Conservation (phyloP, 2,113 vertebrate genomes). For the Lasiurus cinereus region DNA sequence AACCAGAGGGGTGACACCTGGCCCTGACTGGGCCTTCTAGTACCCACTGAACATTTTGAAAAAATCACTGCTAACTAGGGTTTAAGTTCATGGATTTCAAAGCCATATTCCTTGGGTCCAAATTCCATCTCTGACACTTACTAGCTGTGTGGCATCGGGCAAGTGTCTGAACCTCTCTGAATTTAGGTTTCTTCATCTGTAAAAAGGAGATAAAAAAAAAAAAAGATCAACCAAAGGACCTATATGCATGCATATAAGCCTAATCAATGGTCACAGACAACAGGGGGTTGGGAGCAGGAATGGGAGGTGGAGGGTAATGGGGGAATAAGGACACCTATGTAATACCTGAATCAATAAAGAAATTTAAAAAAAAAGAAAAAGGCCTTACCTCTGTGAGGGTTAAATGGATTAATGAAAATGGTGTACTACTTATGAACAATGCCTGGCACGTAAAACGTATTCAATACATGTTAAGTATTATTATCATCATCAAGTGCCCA, state of each 20-base stretch:
- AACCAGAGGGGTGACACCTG: background rate
- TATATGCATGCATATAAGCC: too few relatives aligned
- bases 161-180: constrained; percentile 82
- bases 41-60: background rate
- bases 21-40: background rate
- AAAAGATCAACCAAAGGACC: too few relatives aligned
- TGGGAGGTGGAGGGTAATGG: too few relatives aligned
- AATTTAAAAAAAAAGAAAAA: background rate
- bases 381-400: constrained; percentile 60
- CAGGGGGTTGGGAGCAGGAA: too few relatives aligned
- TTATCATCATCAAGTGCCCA: background rate
- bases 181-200: constrained; percentile 83
- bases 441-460: background rate
- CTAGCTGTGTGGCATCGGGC: constrained; percentile 74
- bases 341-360: constrained; percentile 8
- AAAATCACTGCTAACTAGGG: background rate
- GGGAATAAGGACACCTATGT: too few relatives aligned
- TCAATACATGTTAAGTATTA: background rate
- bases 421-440: background rate
- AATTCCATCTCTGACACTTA: constrained; percentile 71
- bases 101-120: constrained; percentile 7
- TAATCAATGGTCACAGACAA: too few relatives aligned
- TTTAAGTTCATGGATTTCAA: constrained; percentile 28
- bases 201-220: constrained; percentile 66
- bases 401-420: background rate